Evolutionary conservation across 2,888 invertebrate species (phyloP).

Genomic region (Trichopoda pennipes): DNA sequence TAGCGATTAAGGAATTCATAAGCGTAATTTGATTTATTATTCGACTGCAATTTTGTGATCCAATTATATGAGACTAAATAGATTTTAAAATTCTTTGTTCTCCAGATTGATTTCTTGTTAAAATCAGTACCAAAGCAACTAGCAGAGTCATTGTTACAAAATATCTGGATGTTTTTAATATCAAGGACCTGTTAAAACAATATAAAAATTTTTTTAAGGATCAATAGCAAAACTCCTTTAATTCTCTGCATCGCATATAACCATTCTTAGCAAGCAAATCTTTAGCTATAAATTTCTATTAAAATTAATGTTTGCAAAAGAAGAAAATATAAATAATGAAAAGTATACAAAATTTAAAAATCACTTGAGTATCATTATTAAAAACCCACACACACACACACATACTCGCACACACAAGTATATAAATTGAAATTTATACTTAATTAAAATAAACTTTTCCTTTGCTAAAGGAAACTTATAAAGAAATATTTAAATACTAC

Average conservation of each 20-base stretch:
- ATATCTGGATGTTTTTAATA: too few species aligned
- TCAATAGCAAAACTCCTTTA: neutral
- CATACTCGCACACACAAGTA: constrained; percentile 35
- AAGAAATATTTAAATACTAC: constrained; percentile 22
- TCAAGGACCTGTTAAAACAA: too few species aligned
- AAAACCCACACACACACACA: constrained; percentile 21
- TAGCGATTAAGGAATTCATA: too few species aligned
- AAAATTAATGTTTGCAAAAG: constrained; percentile 47
- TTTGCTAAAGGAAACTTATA: constrained; percentile 12
- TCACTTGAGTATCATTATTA: constrained; percentile 64
- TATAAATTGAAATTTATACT: constrained; percentile 63
- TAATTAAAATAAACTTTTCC: constrained; percentile 66
- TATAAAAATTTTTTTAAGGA: too few species aligned
- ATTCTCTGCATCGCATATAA: constrained; percentile 6
- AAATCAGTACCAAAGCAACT: too few species aligned
- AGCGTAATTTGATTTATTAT: too few species aligned
- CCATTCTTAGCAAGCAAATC: constrained; percentile 16
- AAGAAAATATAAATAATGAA: constrained; percentile 13
- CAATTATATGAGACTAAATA: too few species aligned
- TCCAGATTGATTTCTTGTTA: too few species aligned
- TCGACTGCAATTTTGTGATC: too few species aligned
- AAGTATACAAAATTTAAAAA: constrained; percentile 55
- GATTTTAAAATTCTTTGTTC: too few species aligned
- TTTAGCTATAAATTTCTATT: constrained; percentile 56
- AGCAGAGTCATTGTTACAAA: too few species aligned